Evolutionary conservation across 2,113 vertebrate genomes (phyloP).

Genomic region (Pelmatolapia mariae): DNA sequence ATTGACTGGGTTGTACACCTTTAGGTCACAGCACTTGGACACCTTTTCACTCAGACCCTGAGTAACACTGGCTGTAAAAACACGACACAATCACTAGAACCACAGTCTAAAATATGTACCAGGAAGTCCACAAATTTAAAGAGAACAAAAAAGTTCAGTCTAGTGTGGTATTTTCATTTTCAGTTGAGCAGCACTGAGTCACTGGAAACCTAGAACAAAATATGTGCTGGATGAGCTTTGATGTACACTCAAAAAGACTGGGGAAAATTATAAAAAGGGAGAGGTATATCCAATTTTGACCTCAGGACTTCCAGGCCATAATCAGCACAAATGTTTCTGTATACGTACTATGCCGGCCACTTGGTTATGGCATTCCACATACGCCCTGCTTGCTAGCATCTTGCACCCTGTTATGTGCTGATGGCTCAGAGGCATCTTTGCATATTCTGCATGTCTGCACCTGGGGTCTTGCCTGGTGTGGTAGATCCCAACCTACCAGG

Average conservation of each 20-base stretch:
- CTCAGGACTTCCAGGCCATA: neutral
- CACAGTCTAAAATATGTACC: neutral
- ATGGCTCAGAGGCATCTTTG: neutral
- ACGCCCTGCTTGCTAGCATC: neutral
- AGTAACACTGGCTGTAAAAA: neutral
- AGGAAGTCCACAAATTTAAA: neutral
- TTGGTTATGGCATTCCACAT: rapidly evolving
- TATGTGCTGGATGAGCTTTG: neutral
- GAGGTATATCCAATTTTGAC: neutral
- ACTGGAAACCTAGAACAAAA: neutral
- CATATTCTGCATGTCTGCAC: neutral
- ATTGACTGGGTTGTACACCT: neutral
- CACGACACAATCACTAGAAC: neutral
- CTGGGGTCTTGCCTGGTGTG: neutral
- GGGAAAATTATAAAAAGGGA: neutral
- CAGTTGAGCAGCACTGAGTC: neutral
- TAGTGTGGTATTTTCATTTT: neutral
- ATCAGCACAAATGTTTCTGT: neutral
- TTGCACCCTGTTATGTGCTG: neutral
- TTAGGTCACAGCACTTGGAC: neutral
- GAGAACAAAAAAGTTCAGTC: neutral
- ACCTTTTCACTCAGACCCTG: neutral
- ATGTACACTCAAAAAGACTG: neutral
- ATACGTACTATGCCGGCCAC: neutral
- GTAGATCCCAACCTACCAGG: neutral